phyloP scores from a whole-genome alignment of 2,797 vertebrate genomes.

The Huso huso region DNA sequence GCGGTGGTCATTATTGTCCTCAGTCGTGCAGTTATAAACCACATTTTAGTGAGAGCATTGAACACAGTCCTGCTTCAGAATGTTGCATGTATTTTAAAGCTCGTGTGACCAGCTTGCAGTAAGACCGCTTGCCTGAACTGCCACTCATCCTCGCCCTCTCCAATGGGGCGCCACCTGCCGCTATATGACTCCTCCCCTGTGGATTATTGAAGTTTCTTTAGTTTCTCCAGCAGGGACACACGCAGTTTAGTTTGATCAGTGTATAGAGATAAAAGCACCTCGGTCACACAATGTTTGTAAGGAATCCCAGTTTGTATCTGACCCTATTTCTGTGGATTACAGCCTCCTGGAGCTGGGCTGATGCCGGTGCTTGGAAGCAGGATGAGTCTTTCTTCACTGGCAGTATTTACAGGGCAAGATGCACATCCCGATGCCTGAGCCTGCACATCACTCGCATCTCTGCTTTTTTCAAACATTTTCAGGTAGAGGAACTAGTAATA shows the following conservation, averaged over 20 bases:
- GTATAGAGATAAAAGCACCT: constrained; percentile 32
- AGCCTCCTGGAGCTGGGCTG: constrained; percentile 49
- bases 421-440: constrained; percentile 86
- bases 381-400: constrained; percentile 72
- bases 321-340: constrained; percentile 74
- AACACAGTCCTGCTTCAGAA: no score
- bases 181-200: constrained; percentile 50
- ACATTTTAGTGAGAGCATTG: no score
- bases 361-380: constrained; percentile 59
- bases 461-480: constrained; percentile 80
- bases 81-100: no score
- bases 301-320: constrained; percentile 51
- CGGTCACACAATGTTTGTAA: constrained; percentile 58
- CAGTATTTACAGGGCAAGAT: constrained; percentile 77
- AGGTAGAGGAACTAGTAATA: constrained; percentile 56
- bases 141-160: constrained; percentile 48
- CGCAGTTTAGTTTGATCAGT: constrained; percentile 49
- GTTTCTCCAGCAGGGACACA: constrained; percentile 51
- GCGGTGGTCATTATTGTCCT: no score
- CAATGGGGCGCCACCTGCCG: constrained; percentile 52
- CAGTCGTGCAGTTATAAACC: no score
- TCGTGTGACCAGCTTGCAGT: constrained; percentile 47
- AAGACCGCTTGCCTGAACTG: constrained; percentile 30
- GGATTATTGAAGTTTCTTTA: constrained; percentile 68
- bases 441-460: constrained; percentile 95